A percentile compares a stretch with the other conserved stretches of the same genome.
phyloP scores from a whole-genome alignment of 2,113 vertebrate species.

The Boulengerochromis microlepis region DNA sequence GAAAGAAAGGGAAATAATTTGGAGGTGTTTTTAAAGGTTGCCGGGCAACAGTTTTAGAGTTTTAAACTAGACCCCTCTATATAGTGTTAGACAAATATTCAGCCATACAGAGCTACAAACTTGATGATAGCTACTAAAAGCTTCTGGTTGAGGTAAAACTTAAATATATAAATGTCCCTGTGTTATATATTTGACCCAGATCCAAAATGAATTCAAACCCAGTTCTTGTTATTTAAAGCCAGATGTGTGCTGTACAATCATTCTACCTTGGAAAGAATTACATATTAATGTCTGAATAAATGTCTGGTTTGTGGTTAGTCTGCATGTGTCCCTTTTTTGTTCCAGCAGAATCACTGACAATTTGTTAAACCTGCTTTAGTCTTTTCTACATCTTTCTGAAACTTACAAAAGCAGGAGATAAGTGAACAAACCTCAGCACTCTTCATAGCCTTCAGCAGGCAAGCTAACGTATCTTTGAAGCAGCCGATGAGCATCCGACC shows the following conservation, averaged over 20 bases:
- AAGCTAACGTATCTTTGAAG: conserved; percentile 81
- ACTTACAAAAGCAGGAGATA: neutral
- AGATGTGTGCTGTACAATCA: neutral
- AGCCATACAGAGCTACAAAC: neutral
- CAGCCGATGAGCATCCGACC: conserved; percentile 83
- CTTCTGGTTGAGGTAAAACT: neutral
- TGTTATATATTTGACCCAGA: neutral
- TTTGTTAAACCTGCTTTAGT: neutral
- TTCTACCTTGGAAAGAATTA: neutral
- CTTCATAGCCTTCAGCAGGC: conserved; percentile 90
- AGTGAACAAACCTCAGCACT: conserved; percentile 74
- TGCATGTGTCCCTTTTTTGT: neutral
- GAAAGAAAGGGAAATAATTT: neutral
- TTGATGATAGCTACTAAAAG: neutral
- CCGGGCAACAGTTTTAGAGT: neutral
- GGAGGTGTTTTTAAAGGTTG: neutral
- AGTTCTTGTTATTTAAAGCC: neutral
- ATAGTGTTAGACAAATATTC: neutral
- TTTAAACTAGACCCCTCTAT: neutral
- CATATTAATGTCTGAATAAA: neutral
- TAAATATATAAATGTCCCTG: neutral
- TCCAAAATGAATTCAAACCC: neutral
- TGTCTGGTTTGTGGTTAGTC: neutral
- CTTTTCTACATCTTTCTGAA: neutral
- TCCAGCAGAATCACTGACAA: neutral